phyloP scores from a whole-genome alignment of 2,888 invertebrate species.

The Bellardia pandia region DNA sequence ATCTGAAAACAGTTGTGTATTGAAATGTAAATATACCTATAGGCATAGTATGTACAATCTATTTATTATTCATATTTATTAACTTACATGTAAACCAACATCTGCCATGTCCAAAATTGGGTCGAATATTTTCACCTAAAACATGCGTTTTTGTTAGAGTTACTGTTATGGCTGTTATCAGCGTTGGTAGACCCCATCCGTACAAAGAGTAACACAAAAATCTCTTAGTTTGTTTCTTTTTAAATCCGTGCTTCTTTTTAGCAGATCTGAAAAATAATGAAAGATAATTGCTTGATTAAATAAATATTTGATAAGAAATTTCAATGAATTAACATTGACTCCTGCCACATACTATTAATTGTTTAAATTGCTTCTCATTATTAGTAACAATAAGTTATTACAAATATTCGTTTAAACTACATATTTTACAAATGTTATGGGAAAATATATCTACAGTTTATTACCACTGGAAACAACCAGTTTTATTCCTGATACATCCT shows the following conservation, averaged over 20 bases:
- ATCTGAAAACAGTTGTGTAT: constrained; percentile 74
- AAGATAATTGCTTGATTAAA: too few species aligned
- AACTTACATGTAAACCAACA: constrained; percentile 87
- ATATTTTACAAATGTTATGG: too few species aligned
- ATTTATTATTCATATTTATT: neutral
- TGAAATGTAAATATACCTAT: neutral
- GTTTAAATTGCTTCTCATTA: too few species aligned
- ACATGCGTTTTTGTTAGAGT: constrained; percentile 85
- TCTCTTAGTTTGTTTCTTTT: constrained; percentile 81
- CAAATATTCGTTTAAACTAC: too few species aligned
- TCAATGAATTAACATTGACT: too few species aligned
- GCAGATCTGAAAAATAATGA: constrained; percentile 76
- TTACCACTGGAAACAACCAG: too few species aligned
- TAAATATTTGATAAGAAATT: too few species aligned
- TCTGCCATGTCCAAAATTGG: constrained; percentile 86
- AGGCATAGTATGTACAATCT: neutral
- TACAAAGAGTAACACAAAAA: constrained; percentile 89
- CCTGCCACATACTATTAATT: too few species aligned
- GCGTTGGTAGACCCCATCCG: constrained; percentile 88
- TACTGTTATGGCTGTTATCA: constrained; percentile 86
- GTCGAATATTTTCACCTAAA: constrained; percentile 85
- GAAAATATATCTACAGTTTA: too few species aligned
- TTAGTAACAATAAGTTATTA: too few species aligned
- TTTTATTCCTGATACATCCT: neutral
- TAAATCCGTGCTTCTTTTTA: constrained; percentile 77